Base-by-base conservation (phyloP, 2,113 vertebrate genomes). In the Lophius piscatorius region DNA sequence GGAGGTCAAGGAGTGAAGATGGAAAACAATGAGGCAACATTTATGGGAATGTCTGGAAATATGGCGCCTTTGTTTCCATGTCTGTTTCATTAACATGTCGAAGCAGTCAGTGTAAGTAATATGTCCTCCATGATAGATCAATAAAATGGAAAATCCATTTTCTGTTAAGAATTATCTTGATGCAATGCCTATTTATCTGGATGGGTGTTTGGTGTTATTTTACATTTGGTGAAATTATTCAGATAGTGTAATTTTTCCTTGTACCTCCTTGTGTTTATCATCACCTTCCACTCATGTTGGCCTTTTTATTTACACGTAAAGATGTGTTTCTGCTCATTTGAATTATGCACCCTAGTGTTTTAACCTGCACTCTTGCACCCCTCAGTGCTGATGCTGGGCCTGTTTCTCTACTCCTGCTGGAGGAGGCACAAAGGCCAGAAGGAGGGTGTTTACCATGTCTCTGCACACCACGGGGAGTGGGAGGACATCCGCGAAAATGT, bases 401-500 rank as follows among this genome's bases (percentile, higher is more conserved):
- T 90, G 34, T 90, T 93, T 72, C 78, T 93, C 56, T 93, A 93
- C 87, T 91, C 93, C 26, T 90, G 75, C 83, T 93, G 93, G 89
- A 90, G 87, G 72, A 82, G 78, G 17, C 89, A 82, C 80, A 93
- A 91, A 86, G 87, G 82, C 14, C 79, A 92, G 76, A 92, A 91
- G 1, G 86, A 92, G 72, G 91, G 89, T 0, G 89, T 90, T 9
- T 91, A 90, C 84, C 92, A 92, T 0, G 85, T 90, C 29, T 87
- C 93, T 0, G 91, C 84, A 0, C 90, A 91, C 42, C 91, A 89
- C 0, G 92, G 94, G 24, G 93, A 93, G 42, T 81, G 93, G 91
- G 94, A 95, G 86, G 94, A 94, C 84, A 90, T 94, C 86, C 90
- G 92, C 7, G 94, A 96, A 63, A 96, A 94, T 22, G 94, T 94